Evolutionary conservation across 2,797 vertebrate species (phyloP), one percentile per base, ranked within the genome.

Genomic region (Enteromius afrohamiltoni): DNA sequence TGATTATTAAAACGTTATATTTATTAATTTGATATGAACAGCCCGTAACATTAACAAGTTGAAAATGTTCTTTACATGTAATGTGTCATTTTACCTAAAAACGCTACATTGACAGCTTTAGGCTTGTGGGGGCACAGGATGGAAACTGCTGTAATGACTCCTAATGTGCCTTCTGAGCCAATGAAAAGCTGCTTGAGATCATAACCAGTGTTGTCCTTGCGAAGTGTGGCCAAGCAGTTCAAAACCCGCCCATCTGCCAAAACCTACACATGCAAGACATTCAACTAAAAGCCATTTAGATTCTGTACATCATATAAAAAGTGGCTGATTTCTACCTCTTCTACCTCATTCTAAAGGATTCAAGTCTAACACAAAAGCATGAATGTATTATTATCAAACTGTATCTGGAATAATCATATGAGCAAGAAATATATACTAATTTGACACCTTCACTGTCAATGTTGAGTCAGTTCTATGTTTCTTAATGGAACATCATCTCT

Each of bases 101-200:
- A 96, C 29, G 96, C 96, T 81, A 99, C 93, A 3, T 97, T 97
- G 62, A 97, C 95, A 47, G 97, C 94, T 84, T 89, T 93, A 17
- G 98, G 96, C 91, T 95, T 98, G 81, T 91, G 95, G 9, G 97
- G 97, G 85, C 98, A 99, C 53, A 98, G 91, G 68, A 99, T 89
- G 75, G 97, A 97, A 75, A 99, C 95, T 0, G 96, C 95, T 0
- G 97, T 98, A 87, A 99, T 94, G 75, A 99, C 86, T 7, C 98
- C 98, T 84, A 99, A 87, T 0, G 98, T 99, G 11, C 98, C 98
- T 89, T 99, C 98, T 0, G 98, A 98, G 2, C 98, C 98, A 0
- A 99, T 98, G 89, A 99, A 98, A 60, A 99, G 95, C 94, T 99
- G 98, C 89, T 99, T 99, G 88, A 99, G 91, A 88, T 99, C 98